phyloP scores from a whole-genome alignment of 2,888 invertebrate species.

The Nomada fucata region DNA sequence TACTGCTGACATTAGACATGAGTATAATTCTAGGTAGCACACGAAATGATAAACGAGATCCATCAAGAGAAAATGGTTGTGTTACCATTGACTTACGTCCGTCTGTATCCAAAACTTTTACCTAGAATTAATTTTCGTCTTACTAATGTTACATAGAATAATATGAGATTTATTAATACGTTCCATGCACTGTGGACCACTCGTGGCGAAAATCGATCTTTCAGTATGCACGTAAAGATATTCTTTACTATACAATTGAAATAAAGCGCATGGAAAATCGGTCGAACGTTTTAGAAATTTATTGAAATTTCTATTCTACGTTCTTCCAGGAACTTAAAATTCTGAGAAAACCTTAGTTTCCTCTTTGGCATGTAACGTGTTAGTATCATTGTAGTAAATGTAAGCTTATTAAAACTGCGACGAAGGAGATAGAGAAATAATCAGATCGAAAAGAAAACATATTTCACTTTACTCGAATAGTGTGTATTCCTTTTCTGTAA shows the following conservation, averaged over 20 bases:
- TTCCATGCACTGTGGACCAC: too few species aligned
- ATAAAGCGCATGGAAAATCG: too few species aligned
- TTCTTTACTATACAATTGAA: too few species aligned
- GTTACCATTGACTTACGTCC: constrained; percentile 86
- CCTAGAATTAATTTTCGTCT: constrained; percentile 82
- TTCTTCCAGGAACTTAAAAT: too few species aligned
- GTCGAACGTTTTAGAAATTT: too few species aligned
- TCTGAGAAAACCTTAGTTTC: too few species aligned
- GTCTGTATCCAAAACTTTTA: constrained; percentile 86
- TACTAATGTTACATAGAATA: background rate
- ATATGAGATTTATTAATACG: too few species aligned
- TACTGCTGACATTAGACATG: constrained; percentile 90
- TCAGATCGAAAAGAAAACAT: constrained; percentile 12
- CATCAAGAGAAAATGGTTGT: constrained; percentile 93
- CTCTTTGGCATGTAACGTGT: too few species aligned
- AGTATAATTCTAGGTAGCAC: constrained; percentile 89
- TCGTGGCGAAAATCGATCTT: too few species aligned
- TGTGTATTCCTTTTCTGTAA: constrained; percentile 89
- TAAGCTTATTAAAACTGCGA: background rate
- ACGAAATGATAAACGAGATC: constrained; percentile 88
- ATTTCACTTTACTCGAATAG: constrained; percentile 85
- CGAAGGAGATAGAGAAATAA: background rate
- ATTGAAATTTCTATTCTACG: too few species aligned
- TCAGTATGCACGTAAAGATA: background rate
- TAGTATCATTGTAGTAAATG: background rate